Base-by-base conservation (phyloP, 2,113 vertebrate genomes). In the Entelurus aequoreus region DNA sequence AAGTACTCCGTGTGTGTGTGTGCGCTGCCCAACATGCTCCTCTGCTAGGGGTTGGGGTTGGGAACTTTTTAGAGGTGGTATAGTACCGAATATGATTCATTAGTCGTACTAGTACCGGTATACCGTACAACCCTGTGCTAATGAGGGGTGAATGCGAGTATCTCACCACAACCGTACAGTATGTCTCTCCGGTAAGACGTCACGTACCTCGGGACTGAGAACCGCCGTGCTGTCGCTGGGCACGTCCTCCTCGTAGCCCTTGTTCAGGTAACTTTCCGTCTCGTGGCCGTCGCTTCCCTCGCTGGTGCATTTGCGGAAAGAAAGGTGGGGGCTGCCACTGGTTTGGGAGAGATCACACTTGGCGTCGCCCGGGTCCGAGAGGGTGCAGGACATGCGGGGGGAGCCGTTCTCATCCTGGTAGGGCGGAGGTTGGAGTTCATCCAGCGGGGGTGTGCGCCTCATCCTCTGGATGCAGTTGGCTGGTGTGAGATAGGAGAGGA, bases 391-490 rank as follows among this genome's bases (percentile, higher is more conserved):
- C 78, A 98, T 95, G n/a, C 94, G 93, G 1, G 94, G 94, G 53
- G 96, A 97, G 38, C 95, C 95, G 8, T 94, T 93, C 81, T 99
- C 96, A 60, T 99, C 96, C 85, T 95, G 94, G 79, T 98, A 99
- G 0, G 96, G 96, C 1, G 95, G 96, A 0, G 96, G 96, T 87
- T 98, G 96, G 50, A 98, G 88, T 78, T 99, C 96, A 60, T 99
- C 96, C 79, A 99, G 87, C 0, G 95, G 96, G 12, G 96, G 96
- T 0, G 95, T 98, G 73, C 93, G 91, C 83, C 95, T 93, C 94
- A 98, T 97, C 79, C 96, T 92, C 89, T 99, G 96, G 81, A 99
- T 98, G 83, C 94, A 96, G 92, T 94, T 95, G 0, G 90, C 96
- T 99, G 87, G 14, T 66, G 56, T n/a, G 68, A 14, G 35, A 36